phyloP scores from a whole-genome alignment of 2,113 vertebrate genomes.

The Carollia perspicillata region DNA sequence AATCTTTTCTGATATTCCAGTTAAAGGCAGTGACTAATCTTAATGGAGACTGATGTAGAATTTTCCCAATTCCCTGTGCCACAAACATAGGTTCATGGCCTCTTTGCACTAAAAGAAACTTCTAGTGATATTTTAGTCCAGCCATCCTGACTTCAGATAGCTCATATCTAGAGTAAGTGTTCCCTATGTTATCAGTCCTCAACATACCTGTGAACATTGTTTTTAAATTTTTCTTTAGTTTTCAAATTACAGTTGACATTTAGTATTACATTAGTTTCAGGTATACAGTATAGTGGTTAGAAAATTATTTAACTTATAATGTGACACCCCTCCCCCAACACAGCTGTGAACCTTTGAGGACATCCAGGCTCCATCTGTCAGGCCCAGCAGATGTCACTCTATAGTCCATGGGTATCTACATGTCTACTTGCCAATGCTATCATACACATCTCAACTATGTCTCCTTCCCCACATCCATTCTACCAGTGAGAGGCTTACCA shows the following conservation, averaged over 20 bases:
- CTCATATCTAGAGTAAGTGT: background rate
- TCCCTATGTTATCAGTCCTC: background rate
- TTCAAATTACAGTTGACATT: background rate
- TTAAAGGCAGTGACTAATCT: background rate
- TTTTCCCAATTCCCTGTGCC: background rate
- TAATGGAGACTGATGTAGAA: background rate
- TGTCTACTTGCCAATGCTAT: background rate
- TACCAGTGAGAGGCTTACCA: background rate
- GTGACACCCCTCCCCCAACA: background rate
- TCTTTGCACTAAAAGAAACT: background rate
- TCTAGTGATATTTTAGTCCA: background rate
- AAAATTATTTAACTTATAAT: background rate
- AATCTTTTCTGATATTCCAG: background rate
- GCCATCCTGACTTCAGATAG: background rate
- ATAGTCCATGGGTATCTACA: background rate
- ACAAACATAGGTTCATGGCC: background rate
- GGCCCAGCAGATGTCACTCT: background rate
- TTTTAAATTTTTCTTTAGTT: background rate
- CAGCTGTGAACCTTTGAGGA: background rate
- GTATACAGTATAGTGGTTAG: background rate
- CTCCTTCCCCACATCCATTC: background rate
- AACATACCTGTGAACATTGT: background rate
- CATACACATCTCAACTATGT: background rate
- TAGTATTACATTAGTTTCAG: background rate
- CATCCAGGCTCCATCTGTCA: background rate